Conservation (phyloP, 2,113 vertebrate species). For the Sinocyclocheilus anophthalmus region DNA sequence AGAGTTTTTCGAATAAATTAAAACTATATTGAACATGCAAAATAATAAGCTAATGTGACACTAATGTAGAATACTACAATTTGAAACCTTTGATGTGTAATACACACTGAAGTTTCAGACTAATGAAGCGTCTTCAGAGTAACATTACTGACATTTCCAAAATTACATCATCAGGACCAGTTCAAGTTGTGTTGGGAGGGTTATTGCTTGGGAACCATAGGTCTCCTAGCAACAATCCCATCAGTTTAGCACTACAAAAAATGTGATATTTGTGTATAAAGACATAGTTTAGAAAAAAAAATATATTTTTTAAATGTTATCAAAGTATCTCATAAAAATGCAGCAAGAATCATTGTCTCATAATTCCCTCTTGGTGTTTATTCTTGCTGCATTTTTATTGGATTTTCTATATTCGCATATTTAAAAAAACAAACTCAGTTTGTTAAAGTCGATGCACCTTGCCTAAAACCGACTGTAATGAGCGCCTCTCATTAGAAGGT, state of each 20-base stretch:
- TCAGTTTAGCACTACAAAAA: conserved; percentile 23
- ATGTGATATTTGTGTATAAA: conserved; percentile 12
- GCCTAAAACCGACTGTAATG: neutral
- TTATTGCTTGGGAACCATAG: conserved; percentile 30
- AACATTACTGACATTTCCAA: neutral
- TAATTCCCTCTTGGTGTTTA: neutral
- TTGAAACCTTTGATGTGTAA: neutral
- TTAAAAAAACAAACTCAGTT: neutral
- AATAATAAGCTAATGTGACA: neutral
- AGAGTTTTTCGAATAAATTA: no score
- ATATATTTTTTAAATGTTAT: neutral
- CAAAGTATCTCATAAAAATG: neutral
- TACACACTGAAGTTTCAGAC: neutral
- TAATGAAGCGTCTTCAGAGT: neutral
- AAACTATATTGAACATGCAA: no score
- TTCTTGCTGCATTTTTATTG: neutral
- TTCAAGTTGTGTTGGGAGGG: neutral
- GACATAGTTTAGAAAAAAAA: neutral
- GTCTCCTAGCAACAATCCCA: conserved; percentile 45
- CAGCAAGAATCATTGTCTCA: neutral
- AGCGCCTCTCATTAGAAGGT: neutral
- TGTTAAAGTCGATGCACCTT: neutral
- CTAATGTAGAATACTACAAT: neutral
- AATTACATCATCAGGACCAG: neutral
- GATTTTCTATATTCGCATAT: neutral